Conservation (phyloP, 2,888 invertebrate species). For the Synanthedon tipuliformis region DNA sequence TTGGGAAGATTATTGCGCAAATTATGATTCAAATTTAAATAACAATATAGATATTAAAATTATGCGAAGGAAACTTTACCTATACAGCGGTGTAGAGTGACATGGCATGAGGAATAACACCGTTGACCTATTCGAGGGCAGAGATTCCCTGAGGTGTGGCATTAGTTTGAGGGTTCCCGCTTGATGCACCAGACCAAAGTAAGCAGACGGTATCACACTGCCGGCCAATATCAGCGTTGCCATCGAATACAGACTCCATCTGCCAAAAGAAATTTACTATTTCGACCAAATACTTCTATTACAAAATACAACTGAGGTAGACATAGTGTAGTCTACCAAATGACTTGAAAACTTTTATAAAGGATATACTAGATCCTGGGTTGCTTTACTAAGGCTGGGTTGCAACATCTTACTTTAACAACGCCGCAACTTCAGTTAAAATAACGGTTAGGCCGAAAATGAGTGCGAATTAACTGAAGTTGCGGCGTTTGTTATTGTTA, state of each 20-base stretch:
- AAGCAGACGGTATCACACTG: slow-evolving; percentile 75
- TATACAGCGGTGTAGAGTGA: slow-evolving; percentile 90
- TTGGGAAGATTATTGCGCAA: too few relatives aligned
- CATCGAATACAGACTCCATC: slow-evolving; percentile 53
- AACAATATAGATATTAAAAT: not conserved
- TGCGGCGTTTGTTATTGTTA: too few relatives aligned
- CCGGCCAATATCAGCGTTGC: slow-evolving; percentile 61
- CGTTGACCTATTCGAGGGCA: slow-evolving; percentile 59
- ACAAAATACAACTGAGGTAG: too few relatives aligned
- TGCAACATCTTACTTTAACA: too few relatives aligned
- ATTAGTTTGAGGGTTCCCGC: slow-evolving; percentile 82
- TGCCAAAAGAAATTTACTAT: slow-evolving; percentile 10
- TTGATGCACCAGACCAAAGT: slow-evolving; percentile 84
- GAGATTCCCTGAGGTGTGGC: slow-evolving; percentile 72
- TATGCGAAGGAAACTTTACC: slow-evolving; percentile 50
- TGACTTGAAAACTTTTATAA: too few relatives aligned
- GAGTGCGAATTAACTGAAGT: too few relatives aligned
- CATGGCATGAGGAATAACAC: slow-evolving; percentile 92
- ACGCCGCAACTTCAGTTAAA: too few relatives aligned
- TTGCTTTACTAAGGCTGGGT: too few relatives aligned
- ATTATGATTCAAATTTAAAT: not conserved
- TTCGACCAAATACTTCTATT: too few relatives aligned
- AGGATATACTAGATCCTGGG: too few relatives aligned
- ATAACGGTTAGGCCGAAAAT: too few relatives aligned
- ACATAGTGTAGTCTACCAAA: too few relatives aligned